phyloP scores from a whole-genome alignment of 2,113 vertebrate species.

The Abramis brama region DNA sequence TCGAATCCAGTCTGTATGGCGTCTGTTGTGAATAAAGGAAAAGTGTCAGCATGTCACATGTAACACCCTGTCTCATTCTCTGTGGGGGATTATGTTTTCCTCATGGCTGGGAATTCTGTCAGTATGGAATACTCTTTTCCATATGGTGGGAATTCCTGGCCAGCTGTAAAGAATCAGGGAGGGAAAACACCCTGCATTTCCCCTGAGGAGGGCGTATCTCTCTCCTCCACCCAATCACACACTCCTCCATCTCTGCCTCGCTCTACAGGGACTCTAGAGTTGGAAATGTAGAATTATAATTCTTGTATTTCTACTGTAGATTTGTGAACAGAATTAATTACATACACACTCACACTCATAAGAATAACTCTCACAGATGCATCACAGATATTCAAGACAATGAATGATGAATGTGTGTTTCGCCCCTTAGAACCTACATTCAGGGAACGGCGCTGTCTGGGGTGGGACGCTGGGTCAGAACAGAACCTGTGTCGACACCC shows the following conservation, averaged over 20 bases:
- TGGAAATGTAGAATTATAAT: slow-evolving; percentile 19
- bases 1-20: neutral
- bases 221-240: slow-evolving; percentile 24
- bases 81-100: neutral
- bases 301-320: neutral
- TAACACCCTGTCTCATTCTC: neutral
- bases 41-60: neutral
- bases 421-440: neutral
- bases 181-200: slow-evolving; percentile 22
- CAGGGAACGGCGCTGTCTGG: neutral
- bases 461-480: slow-evolving; percentile 11
- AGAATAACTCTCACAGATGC: neutral
- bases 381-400: neutral
- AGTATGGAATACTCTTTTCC: slow-evolving; percentile 31
- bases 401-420: slow-evolving; percentile 5
- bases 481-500: neutral
- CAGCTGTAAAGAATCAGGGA: slow-evolving; percentile 47
- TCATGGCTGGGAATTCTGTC: slow-evolving; percentile 6
- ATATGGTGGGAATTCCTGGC: slow-evolving; percentile 52
- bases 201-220: slow-evolving; percentile 51
- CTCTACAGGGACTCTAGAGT: neutral
- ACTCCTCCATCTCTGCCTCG: neutral
- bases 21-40: neutral
- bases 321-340: slow-evolving; percentile 25
- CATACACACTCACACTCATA: slow-evolving; percentile 4